Percentiles rank a stretch among this genome's conserved stretches.
phyloP scores from a whole-genome alignment of 2,888 invertebrate genomes.

The Ectemnius continuus region DNA sequence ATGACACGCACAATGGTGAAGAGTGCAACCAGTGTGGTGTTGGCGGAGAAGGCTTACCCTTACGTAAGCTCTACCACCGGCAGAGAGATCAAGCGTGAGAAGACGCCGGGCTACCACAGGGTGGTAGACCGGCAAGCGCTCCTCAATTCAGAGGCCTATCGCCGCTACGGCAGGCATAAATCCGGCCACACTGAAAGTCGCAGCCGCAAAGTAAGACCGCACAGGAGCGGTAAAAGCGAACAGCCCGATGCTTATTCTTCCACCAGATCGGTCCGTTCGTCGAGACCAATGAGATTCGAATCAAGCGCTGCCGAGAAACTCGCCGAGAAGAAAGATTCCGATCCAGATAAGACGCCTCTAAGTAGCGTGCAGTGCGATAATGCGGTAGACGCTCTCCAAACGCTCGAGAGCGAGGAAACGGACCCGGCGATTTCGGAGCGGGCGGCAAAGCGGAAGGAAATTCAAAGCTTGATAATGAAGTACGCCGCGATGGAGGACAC shows the following conservation, averaged over 20 bases:
- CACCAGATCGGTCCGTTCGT: constrained; percentile 76
- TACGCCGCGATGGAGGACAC: constrained; percentile 89
- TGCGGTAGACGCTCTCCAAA: constrained; percentile 70
- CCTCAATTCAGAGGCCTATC: constrained; percentile 75
- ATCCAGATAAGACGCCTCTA: constrained; percentile 76
- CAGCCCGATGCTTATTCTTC: constrained; percentile 79
- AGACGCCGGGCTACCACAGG: constrained; percentile 80
- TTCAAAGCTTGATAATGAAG: constrained; percentile 89
- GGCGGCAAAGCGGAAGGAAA: constrained; percentile 90
- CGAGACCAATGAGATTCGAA: constrained; percentile 81
- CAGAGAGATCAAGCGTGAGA: constrained; percentile 80
- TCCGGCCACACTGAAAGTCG: constrained; percentile 71
- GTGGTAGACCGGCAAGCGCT: constrained; percentile 79
- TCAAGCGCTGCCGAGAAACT: constrained; percentile 36
- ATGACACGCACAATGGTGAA: constrained; percentile 80
- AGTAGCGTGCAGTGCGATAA: constrained; percentile 34
- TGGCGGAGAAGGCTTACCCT: constrained; percentile 85
- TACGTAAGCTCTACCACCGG: constrained; percentile 76
- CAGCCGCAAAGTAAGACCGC: constrained; percentile 75
- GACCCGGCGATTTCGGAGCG: constrained; percentile 84
- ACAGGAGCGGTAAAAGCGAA: constrained; percentile 83
- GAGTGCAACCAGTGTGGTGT: constrained; percentile 85
- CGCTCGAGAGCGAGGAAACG: constrained; percentile 77
- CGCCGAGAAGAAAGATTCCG: constrained; percentile 44
- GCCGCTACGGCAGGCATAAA: constrained; percentile 78